Evolutionary conservation across 2,113 vertebrate genomes (phyloP), one percentile per base, ranked within the genome.

Genomic region (Aegotheles bennettii): DNA sequence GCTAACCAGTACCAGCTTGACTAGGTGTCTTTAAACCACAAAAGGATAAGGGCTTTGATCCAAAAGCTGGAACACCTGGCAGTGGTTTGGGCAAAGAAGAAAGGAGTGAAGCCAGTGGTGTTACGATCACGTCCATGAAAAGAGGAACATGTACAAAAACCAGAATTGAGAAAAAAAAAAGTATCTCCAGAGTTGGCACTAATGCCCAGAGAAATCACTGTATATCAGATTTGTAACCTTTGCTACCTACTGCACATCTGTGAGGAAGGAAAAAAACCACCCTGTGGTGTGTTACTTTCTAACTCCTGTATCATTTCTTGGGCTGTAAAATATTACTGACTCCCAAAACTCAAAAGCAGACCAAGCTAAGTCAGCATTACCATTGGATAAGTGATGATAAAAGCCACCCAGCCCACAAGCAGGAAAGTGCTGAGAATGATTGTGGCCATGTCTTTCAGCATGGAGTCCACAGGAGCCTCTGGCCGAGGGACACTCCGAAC

Each of bases 371-470:
- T 6, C 47, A 43, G 56, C 48, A 40, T 97, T 98, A 99, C 99
- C 98, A 99, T 98, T 14, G 99, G 99, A 87, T 99, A 99, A n/a
- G 98, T 98, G 96, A 99, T 99, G 95, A 99, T 98, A 96, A 99
- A 99, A 75, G 99, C 99, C 90, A 99, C 97, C 99, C 99, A 99
- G 92, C 99, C 99, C 21, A 99, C 98, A 73, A 99, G 97, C 21
- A 99, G 98, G 96, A 99, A 99, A 5, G 99, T 99, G 90, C 99
- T 99, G 93, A 99, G 98, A 95, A 99, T 99, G 94, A 99, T 98
- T 1, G 99, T 99, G 96, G 99, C 99, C 97, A 99, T 98, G 96
- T 99, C 99, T 95, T 99, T 99, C 65, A 99, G 97, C 97, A 99
- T 98, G 43, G 99, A 98, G 97, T 99, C 99, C 94, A 99, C 97